Base-by-base conservation (phyloP, 2,888 invertebrate species). In the Euphydryas editha region DNA sequence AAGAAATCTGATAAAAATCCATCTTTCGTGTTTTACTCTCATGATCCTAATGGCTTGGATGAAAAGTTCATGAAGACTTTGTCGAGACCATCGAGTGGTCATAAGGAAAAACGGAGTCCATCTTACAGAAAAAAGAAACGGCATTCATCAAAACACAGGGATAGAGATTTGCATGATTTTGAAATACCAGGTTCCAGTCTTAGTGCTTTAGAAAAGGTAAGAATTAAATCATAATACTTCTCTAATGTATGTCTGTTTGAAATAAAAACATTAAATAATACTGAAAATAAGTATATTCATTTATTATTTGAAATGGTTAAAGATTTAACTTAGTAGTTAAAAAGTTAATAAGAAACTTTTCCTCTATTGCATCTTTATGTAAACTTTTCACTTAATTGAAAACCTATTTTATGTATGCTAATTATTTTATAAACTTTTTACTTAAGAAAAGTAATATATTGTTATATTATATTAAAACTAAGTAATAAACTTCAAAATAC, bases 101-200 rank as follows among this genome's bases (percentile, higher is more conserved):
- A 93, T 71, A 92, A 87, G 68, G 93, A 93, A 75, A 92, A 92
- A 65, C 74, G 90, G 6, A 93, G 93, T 74, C 93, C 93, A 0
- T 92, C 93, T 1, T 90, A 91, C 66, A 84, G 89, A 58, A 92
- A 87, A 69, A 93, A 93, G 77, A 93, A 93, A 67, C 76, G 92
- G 24, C 92, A 92, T 68, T 90, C 92, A 0, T 93, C 93, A 0
- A 85, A 78, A 65, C 92, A 92, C 69, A 79, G 88, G 62, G 93
- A 93, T 51, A 84, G 87, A 67, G 92, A 93, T 67, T 78, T 90
- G 47, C 87, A 92, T 76, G 93, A 93, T 70, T 93, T 93, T 84
- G 93, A 93, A 69, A 81, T 93, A 62, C 93, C 93, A 2, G 91
- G 91, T 0, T 93, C 93, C 24, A 93, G 93, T 81, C 83, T 93